A percentile compares a stretch with the other conserved stretches of the same genome.
These are phyloP conservation scores for Sebastes paucispinis DNA, from an alignment of 2,797 vertebrate species.

Conservation along the genomic window DNA sequence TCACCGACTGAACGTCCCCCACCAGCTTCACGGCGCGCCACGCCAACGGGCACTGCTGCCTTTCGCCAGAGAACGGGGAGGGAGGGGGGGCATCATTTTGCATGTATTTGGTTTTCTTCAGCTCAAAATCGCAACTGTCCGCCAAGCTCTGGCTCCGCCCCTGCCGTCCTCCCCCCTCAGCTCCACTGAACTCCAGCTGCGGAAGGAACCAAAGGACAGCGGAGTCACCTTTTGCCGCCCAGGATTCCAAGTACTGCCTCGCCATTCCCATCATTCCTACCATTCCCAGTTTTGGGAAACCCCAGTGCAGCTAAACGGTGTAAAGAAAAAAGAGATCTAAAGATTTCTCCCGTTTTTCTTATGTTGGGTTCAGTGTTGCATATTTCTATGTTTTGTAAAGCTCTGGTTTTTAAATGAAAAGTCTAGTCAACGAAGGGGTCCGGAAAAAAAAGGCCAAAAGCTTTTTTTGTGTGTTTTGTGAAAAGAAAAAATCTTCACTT, in stretches of 20 bases:
- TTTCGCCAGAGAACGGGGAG: constrained; percentile 19
- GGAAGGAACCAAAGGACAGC: constrained; percentile 40
- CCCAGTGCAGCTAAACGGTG: constrained; percentile 75
- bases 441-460: constrained; percentile 38
- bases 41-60: constrained; percentile 40
- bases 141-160: constrained; percentile 37
- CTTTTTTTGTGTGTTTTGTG: constrained; percentile 54
- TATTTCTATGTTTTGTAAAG: constrained; percentile 76
- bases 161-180: neutral
- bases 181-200: constrained; percentile 40
- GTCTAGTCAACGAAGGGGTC: constrained; percentile 54
- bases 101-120: constrained; percentile 69
- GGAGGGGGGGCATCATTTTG: constrained; percentile 42
- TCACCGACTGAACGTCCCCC: constrained; percentile 83
- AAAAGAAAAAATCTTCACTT: neutral
- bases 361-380: constrained; percentile 68
- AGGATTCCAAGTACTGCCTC: constrained; percentile 55
- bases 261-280: constrained; percentile 55
- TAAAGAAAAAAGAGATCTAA: constrained; percentile 49
- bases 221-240: constrained; percentile 40
- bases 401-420: constrained; percentile 68
- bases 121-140: constrained; percentile 51
- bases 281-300: constrained; percentile 58
- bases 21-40: neutral
- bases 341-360: constrained; percentile 48